Evolutionary conservation across 1,140 invertebrate species (phyloP), one percentile per base, ranked within the genome.

Genomic region (Scaptomyza pallida): DNA sequence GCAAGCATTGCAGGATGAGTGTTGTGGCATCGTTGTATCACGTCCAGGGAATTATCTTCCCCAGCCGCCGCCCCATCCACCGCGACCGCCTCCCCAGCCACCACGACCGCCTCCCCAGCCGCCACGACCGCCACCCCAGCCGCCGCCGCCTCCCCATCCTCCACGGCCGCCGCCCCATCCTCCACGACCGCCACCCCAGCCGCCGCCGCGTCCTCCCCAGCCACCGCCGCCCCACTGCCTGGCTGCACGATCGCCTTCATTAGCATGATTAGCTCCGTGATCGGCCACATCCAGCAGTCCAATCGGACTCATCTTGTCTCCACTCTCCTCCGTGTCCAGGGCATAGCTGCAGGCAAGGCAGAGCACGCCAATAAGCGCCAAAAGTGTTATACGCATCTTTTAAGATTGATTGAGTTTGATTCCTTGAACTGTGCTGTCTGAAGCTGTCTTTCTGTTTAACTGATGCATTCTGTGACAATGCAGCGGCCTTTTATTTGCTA

Each of bases 281-380:
- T 82, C 78, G 16, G 57, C 82, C 5, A 86, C 45, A 12, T 71
- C 68, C 19, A 72, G 35, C 10, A 79, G 65, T 2, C 61, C 41
- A 10, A 48, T 44, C 16, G 30, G 65, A 2, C 52, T 35, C 9
- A 48, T 44, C 16, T 30, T 47, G 8, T 59, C 21, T 13, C 8
- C 13, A 1, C n/a, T 9, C 3, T 41, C 51, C 37, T 65, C 54
- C 10, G 8, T 0, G 2, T 37, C 15, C 15, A 54, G 13, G 12
- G 75, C 72, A 26, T 55, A 47, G 5, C 44, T 15, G 35, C 26
- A 55, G 47, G 59, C 67, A 12, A 74, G 47, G 54, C 65, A 74
- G 16, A 71, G 41, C 41, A 60, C 41, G 47, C 59, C 72, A 13
- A 65, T 59, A 4, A 74, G 30, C 12, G 72, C 47, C 23, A 71